A percentile compares a stretch with the other conserved stretches of the same genome.
Conservation (phyloP, 1,140 invertebrate species). For the Chlorops oryzae region DNA sequence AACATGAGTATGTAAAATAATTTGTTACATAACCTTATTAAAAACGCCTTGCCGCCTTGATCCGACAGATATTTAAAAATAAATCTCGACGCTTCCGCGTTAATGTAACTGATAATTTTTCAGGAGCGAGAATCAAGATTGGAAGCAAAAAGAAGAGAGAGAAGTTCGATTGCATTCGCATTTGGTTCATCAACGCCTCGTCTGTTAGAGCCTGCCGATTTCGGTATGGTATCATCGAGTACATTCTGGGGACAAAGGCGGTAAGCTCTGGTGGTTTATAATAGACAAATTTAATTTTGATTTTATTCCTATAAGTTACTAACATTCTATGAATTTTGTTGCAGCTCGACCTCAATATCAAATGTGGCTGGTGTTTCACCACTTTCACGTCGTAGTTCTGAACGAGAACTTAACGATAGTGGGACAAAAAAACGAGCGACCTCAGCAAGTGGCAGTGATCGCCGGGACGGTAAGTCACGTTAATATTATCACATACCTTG, state of each 20-base stretch:
- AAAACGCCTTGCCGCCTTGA: too few species aligned
- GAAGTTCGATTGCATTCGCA: conserved; percentile 65
- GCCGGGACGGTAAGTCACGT: conserved; percentile 64
- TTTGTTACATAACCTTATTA: too few species aligned
- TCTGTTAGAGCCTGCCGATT: conserved; percentile 75
- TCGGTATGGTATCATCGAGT: conserved; percentile 50
- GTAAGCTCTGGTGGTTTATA: conserved; percentile 45
- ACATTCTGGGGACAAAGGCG: conserved; percentile 74
- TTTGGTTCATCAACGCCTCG: conserved; percentile 85
- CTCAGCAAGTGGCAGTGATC: conserved; percentile 65
- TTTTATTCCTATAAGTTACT: too few species aligned
- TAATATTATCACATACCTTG: too few species aligned
- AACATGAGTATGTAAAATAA: too few species aligned
- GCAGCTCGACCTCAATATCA: conserved; percentile 76
- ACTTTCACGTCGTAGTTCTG: conserved; percentile 74
- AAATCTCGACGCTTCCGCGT: too few species aligned
- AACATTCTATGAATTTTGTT: conserved; percentile 26
- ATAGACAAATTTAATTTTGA: too few species aligned
- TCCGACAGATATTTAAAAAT: too few species aligned
- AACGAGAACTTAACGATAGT: conserved; percentile 69
- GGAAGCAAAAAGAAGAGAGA: conserved; percentile 65
- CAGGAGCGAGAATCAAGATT: conserved; percentile 73
- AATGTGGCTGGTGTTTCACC: conserved; percentile 69
- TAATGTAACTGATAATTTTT: too few species aligned
- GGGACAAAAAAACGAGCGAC: conserved; percentile 76